These are phyloP conservation scores for Poecilia latipinna DNA, from an alignment of 2,113 vertebrate genomes.

Conservation along the genomic window DNA sequence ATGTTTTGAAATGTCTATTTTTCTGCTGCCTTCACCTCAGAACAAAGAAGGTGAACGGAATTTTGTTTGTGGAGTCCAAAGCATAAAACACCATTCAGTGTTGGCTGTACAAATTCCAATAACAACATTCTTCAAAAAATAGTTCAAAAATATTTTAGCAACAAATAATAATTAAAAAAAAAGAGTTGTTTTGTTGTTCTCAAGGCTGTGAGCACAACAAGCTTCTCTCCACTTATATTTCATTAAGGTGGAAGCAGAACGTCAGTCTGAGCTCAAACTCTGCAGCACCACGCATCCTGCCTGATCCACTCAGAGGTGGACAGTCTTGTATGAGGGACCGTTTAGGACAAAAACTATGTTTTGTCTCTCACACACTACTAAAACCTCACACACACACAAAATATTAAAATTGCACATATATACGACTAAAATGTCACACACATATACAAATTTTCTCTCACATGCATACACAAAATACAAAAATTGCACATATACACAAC, in stretches of 20 bases:
- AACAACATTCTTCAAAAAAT: not conserved
- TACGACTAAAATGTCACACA: too few species aligned
- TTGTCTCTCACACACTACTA: too few species aligned
- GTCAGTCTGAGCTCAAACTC: not conserved
- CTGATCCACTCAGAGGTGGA: too few species aligned
- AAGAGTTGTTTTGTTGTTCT: not conserved
- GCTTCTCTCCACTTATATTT: not conserved
- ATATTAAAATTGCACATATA: too few species aligned
- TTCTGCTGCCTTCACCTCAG: not conserved
- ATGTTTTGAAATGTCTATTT: not conserved
- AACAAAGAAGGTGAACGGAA: not conserved
- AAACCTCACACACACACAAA: too few species aligned
- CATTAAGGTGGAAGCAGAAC: not conserved
- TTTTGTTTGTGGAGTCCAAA: slow-evolving; percentile 6
- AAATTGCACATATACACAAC: too few species aligned
- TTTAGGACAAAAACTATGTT: too few species aligned
- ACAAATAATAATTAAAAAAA: not conserved
- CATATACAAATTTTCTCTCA: too few species aligned
- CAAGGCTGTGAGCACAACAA: not conserved
- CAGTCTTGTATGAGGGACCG: too few species aligned
- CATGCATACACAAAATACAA: too few species aligned
- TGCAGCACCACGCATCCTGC: not conserved
- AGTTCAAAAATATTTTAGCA: not conserved
- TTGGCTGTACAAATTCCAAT: not conserved
- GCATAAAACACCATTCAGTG: not conserved